A percentile compares a stretch with the other conserved stretches of the same genome.
phyloP scores from a whole-genome alignment of 2,797 vertebrate genomes.

The Pantherophis vulpinus region DNA sequence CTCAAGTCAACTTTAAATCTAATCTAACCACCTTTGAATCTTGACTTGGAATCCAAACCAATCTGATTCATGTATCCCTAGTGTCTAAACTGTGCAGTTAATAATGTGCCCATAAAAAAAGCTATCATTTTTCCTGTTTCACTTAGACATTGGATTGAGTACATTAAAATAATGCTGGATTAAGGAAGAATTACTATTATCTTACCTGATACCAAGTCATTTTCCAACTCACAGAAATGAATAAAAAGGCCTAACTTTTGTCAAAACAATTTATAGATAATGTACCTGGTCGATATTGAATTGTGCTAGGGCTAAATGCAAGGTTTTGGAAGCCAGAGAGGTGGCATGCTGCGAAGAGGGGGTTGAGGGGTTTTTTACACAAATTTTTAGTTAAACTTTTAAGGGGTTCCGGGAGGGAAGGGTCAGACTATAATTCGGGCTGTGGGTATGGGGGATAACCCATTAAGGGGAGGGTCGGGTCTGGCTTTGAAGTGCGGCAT shows the following conservation, averaged over 20 bases:
- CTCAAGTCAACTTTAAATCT: background rate
- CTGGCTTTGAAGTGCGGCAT: no score
- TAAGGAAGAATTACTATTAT: constrained; percentile 41
- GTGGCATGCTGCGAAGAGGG: no score
- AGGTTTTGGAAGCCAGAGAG: no score
- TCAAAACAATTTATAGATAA: background rate
- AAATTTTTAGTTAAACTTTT: no score
- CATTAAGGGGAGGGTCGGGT: no score
- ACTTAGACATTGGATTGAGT: constrained; percentile 8
- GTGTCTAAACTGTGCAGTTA: background rate
- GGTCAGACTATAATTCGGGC: no score
- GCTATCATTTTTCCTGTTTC: constrained; percentile 19
- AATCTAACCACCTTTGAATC: background rate
- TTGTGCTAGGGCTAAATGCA: background rate
- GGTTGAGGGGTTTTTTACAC: no score
- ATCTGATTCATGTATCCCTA: background rate
- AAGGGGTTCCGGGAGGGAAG: no score
- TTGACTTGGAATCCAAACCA: background rate
- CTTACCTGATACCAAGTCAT: constrained; percentile 37
- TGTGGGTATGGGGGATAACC: no score
- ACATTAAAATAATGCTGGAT: constrained; percentile 25
- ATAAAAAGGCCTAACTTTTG: constrained; percentile 24
- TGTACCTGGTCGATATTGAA: constrained; percentile 4
- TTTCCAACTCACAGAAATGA: constrained; percentile 29
- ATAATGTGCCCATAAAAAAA: constrained; percentile 11